Evolutionary conservation across 2,888 invertebrate genomes (phyloP).

Genomic region (Cordilura impudica): DNA sequence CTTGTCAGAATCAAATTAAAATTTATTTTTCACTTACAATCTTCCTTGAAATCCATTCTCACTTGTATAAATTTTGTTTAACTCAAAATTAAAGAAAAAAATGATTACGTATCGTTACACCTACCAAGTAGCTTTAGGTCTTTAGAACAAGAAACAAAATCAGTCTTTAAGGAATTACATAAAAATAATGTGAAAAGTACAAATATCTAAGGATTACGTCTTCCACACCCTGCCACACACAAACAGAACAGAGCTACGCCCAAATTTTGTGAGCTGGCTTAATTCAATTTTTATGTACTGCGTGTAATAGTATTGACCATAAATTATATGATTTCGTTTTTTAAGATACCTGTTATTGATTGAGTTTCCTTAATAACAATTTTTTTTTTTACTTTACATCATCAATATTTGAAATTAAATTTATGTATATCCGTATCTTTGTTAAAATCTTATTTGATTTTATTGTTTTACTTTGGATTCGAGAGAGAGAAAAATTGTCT

Average conservation of each 20-base stretch:
- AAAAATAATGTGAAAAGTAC: neutral
- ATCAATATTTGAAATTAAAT: neutral
- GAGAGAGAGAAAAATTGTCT: slow-evolving; percentile 32
- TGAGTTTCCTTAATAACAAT: neutral
- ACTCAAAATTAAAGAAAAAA: neutral
- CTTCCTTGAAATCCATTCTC: neutral
- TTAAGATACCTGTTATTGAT: slow-evolving; percentile 35
- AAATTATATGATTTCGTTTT: neutral
- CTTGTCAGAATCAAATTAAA: neutral
- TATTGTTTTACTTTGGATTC: slow-evolving; percentile 1
- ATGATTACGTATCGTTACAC: slow-evolving; percentile 45
- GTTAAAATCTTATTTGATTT: slow-evolving; percentile 8
- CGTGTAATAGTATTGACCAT: neutral
- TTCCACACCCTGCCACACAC: neutral
- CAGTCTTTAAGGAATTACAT: neutral
- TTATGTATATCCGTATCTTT: slow-evolving; percentile 38
- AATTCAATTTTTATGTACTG: neutral
- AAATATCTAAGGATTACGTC: slow-evolving; percentile 2
- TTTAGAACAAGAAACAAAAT: neutral
- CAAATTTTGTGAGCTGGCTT: neutral
- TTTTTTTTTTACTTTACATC: neutral
- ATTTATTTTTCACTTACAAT: neutral
- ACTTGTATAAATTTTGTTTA: neutral
- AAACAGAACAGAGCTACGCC: slow-evolving; percentile 1
- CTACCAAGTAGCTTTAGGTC: neutral